These are phyloP conservation scores for Lophotriccus pileatus DNA, from an alignment of 2,797 vertebrate genomes.

Conservation along the genomic window DNA sequence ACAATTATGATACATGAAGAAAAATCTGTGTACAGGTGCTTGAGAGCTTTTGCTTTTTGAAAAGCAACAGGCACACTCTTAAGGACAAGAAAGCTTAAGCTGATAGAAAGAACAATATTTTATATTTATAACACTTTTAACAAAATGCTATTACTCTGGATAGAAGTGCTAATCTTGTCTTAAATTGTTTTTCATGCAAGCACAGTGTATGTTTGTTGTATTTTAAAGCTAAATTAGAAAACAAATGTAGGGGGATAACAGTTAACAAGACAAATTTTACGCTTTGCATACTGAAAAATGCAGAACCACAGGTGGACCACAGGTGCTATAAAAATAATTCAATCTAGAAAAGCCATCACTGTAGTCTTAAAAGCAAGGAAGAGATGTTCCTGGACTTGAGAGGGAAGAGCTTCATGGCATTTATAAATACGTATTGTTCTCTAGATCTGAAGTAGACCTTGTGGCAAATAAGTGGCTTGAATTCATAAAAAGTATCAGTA, in stretches of 20 bases:
- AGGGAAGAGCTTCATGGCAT: background rate
- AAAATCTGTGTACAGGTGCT: background rate
- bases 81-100: background rate
- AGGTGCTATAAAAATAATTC: background rate
- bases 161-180: background rate
- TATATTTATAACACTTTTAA: background rate
- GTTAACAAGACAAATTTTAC: background rate
- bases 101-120: background rate
- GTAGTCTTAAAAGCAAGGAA: background rate
- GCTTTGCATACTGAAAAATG: background rate
- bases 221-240: background rate
- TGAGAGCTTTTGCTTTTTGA: background rate
- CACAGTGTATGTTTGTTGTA: background rate
- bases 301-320: background rate
- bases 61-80: background rate
- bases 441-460: background rate
- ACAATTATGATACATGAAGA: background rate
- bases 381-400: background rate
- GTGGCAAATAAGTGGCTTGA: background rate
- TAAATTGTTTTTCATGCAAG: background rate
- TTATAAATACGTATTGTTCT: background rate
- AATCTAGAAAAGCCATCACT: background rate
- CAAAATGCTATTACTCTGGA: background rate
- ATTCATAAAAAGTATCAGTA: background rate
- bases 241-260: background rate